phyloP scores from a whole-genome alignment of 2,797 vertebrate species.

The Halcyon badia region DNA sequence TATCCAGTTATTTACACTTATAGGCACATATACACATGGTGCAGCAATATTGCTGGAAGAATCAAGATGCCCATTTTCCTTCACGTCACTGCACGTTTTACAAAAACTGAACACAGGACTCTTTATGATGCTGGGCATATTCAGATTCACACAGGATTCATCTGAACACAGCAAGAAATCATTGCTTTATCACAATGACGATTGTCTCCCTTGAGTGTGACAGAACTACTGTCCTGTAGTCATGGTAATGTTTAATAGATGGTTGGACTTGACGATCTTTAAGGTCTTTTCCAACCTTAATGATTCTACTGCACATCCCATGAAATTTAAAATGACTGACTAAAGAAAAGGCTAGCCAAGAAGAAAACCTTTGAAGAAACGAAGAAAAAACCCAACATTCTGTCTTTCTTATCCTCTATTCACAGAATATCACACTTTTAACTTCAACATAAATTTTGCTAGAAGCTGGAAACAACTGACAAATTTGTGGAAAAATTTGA shows the following conservation, averaged over 20 bases:
- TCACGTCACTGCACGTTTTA: neutral
- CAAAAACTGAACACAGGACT: neutral
- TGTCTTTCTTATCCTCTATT: neutral
- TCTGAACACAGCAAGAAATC: neutral
- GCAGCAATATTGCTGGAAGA: neutral
- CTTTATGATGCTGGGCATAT: neutral
- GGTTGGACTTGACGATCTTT: too few species aligned
- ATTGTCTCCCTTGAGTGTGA: neutral
- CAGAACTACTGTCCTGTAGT: neutral
- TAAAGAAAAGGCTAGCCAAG: neutral
- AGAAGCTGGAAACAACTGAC: neutral
- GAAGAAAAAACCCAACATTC: neutral
- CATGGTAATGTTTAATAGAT: too few species aligned
- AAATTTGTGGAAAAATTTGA: neutral
- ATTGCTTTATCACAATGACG: neutral
- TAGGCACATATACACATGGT: neutral
- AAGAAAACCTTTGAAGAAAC: neutral
- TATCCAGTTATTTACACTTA: neutral
- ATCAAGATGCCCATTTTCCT: neutral
- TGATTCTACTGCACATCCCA: neutral
- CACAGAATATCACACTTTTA: neutral
- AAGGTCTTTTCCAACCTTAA: too few species aligned
- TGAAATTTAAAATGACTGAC: neutral
- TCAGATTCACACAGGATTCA: neutral
- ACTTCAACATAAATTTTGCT: neutral